Evolutionary conservation across 2,797 vertebrate species (phyloP), one percentile per base, ranked within the genome.

Genomic region (Scomberomorus guttatus): DNA sequence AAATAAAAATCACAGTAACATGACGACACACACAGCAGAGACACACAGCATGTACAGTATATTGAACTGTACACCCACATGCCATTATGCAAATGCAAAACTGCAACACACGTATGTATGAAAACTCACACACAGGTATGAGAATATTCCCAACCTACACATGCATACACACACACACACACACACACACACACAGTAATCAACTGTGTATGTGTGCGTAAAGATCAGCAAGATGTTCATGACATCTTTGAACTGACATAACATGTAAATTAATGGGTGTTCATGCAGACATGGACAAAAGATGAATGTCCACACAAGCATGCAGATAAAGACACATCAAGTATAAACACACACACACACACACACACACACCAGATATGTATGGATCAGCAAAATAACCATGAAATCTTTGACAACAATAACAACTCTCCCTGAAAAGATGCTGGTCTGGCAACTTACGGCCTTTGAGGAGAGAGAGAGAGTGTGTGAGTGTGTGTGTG

Each of bases 381-480:
- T 6, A 25, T 2, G 13, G 24, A 73, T 65, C 75, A 79, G 66
- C 76, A 83, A 24, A 29, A 72, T 24, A 11, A 57, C 5, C 56
- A 1, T 18, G 20, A 32, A 60, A 25, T 59, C 9, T 71, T 59
- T 56, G 69, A 77, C 75, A 55, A 56, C 39, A 74, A 70, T 3
- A 73, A 61, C 48, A 58, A 18, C 32, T 20, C 29, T 14, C 5
- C 9, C 15, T 72, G 57, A 57, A 72, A 83, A 79, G 62, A 10
- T 65, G 78, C 25, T 76, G 77, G 3, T 68, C 61, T 68, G 62
- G 69, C 59, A 63, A 59, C 77, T 59, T 7, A 11, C 22, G 51
- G 11, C 52, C 3, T 22, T 34, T 24, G 54, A 63, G 39, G 73
- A 56, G 12, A 52, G 20, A 37, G 9, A 7, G 27, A 29, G 51